Evolutionary conservation across 1,140 invertebrate species (phyloP), one percentile per base, ranked within the genome.

Genomic region (Drosophila nikananu): DNA sequence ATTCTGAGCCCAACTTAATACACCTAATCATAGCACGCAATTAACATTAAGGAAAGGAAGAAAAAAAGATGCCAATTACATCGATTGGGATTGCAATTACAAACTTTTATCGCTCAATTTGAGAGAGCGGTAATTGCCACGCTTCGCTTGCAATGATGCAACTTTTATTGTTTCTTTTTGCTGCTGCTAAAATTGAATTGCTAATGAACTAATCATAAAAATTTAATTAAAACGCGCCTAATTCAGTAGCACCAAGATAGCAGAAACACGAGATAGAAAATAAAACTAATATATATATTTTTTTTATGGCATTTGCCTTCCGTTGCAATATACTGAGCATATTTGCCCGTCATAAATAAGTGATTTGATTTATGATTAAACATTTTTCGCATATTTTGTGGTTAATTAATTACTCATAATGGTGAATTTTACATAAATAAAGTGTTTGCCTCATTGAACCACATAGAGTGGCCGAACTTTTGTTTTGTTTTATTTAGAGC

Each of bases 201-300:
- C 77, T 84, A 81, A 84, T 84, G 73, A 78, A 75, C 64, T 81
- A 54, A 75, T 78, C 74, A 78, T 78, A 61, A 59, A 81, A 81
- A 74, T 71, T 78, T 71, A 77, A 84, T 81, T 77, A 76, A 83
- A 86, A 78, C 67, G 54, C 67, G 64, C 54, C 83, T 64, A 61
- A 62, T 32, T 41, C 23, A 41, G 19, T 25, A 39, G 54, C 35
- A 39, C 35, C 15, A 57, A 57, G 54, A 57, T 23, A 39, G 15
- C 35, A 60, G 10, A 41, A 61, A 13, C 23, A 32, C 23, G 6
- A 32, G 7, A 23, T 41, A 23, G 19, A 64, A 21, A 23, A 65
- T 25, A 41, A 41, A 64, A 21, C 15, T 21, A 27, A 27, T 58
- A 15, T 58, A 57, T 58, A 57, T 37, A 27, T 35, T 57, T 37